A percentile compares a stretch with the other conserved stretches of the same genome.
Evolutionary conservation across 2,888 invertebrate genomes (phyloP).

Genomic region (Papilio elwesi): DNA sequence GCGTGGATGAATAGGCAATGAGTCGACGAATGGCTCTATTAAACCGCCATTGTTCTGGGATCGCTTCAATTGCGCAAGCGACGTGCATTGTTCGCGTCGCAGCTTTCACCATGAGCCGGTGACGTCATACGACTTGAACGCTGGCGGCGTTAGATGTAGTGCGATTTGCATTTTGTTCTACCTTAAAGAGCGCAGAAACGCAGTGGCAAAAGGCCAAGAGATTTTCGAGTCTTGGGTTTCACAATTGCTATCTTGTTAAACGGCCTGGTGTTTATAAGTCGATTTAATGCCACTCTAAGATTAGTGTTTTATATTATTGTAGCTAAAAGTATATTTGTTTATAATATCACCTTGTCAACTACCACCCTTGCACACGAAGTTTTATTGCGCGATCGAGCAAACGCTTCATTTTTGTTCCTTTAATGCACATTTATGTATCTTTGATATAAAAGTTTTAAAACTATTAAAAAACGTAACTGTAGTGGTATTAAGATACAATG

Average conservation of each 20-base stretch:
- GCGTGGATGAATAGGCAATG: conserved; percentile 84
- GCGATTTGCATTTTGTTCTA: conserved; percentile 66
- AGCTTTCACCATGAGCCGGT: conserved; percentile 73
- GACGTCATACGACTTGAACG: conserved; percentile 78
- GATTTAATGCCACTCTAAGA: conserved; percentile 3
- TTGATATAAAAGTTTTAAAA: no score
- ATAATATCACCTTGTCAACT: not conserved
- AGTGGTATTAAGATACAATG: no score
- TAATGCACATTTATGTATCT: no score
- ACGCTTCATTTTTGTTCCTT: no score
- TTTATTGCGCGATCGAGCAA: no score
- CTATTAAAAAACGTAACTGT: no score
- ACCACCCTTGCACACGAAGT: no score
- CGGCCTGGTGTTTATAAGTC: not conserved
- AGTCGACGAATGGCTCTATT: conserved; percentile 83
- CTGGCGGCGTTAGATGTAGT: conserved; percentile 68
- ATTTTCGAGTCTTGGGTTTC: not conserved
- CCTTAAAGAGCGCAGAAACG: conserved; percentile 20
- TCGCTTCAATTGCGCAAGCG: conserved; percentile 78
- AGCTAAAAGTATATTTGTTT: not conserved
- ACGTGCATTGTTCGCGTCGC: conserved; percentile 76
- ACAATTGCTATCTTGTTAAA: conserved; percentile 14
- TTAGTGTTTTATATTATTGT: not conserved
- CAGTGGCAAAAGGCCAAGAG: conserved; percentile 23
- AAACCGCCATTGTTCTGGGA: conserved; percentile 77